Conservation (phyloP, 2,797 vertebrate genomes). For the Sebastolobus altivelis region DNA sequence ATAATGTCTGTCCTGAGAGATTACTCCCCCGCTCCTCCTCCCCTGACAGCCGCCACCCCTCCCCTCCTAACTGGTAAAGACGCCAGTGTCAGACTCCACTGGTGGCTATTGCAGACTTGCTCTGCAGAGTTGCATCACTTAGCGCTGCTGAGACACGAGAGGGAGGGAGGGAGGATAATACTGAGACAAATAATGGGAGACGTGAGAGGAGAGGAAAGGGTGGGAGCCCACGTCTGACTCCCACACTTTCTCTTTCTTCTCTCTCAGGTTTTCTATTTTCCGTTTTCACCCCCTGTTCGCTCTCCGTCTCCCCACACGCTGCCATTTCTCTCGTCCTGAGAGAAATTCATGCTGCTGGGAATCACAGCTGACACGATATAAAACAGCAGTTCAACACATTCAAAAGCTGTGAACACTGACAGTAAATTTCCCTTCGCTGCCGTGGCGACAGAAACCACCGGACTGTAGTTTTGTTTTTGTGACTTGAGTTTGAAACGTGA, state of each 20-base stretch:
- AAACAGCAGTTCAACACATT: constrained; percentile 39
- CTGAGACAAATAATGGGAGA: constrained; percentile 64
- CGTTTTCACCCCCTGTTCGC: constrained; percentile 20
- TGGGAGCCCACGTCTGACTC: constrained; percentile 61
- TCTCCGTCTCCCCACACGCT: constrained; percentile 9
- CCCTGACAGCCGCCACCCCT: constrained; percentile 56
- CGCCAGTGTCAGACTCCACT: constrained; percentile 64
- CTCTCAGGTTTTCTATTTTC: constrained; percentile 23
- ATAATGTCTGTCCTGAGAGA: constrained; percentile 40
- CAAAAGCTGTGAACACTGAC: constrained; percentile 35
- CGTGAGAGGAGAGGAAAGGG: constrained; percentile 63
- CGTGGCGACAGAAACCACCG: constrained; percentile 6
- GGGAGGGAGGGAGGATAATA: constrained; percentile 35
- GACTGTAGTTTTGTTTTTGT: constrained; percentile 51
- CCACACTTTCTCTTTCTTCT: constrained; percentile 23
- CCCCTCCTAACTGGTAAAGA: constrained; percentile 69
- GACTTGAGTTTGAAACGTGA: constrained; percentile 28
- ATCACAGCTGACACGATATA: constrained; percentile 51
- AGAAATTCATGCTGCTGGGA: constrained; percentile 32
- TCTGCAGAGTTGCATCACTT: constrained; percentile 78
- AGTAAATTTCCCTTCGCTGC: constrained; percentile 46
- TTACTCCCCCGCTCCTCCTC: constrained; percentile 35
- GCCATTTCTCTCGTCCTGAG: constrained; percentile 13
- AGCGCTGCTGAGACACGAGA: constrained; percentile 41
- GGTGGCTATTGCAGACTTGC: constrained; percentile 71